phyloP scores from a whole-genome alignment of 2,888 invertebrate species.

The Copidosoma aretas region DNA sequence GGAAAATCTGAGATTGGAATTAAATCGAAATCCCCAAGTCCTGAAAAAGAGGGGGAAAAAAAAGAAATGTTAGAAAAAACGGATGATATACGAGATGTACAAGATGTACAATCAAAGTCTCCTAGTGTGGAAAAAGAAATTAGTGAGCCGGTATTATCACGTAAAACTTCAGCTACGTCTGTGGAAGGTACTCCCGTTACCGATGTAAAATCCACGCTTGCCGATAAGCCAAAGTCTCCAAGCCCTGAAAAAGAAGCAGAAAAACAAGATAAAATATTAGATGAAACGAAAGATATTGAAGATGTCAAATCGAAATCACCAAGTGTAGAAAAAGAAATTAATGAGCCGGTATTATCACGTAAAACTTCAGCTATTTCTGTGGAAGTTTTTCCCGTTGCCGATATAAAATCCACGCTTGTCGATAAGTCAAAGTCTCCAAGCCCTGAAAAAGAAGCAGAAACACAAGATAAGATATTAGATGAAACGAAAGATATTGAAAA shows the following conservation, averaged over 20 bases:
- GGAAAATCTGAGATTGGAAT: not conserved
- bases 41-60: slow-evolving; percentile 20
- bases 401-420: too few relatives aligned
- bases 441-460: not conserved
- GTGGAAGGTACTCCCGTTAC: too few relatives aligned
- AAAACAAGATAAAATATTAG: not conserved
- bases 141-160: not conserved
- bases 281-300: not conserved
- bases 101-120: slow-evolving; percentile 40
- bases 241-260: slow-evolving; percentile 33
- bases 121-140: slow-evolving; percentile 40
- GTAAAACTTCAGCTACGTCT: not conserved
- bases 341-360: not conserved
- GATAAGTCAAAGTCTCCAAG: too few relatives aligned
- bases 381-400: too few relatives aligned
- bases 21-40: slow-evolving; percentile 37
- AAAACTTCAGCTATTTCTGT: too few relatives aligned
- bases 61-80: not conserved
- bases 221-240: slow-evolving; percentile 10
- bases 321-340: slow-evolving; percentile 36
- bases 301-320: slow-evolving; percentile 20
- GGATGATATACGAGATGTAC: not conserved
- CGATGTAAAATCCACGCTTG: not conserved
- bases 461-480: not conserved
- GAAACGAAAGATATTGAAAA: not conserved